Conservation (phyloP, 2,888 invertebrate genomes). For the Tetranychus piercei region DNA sequence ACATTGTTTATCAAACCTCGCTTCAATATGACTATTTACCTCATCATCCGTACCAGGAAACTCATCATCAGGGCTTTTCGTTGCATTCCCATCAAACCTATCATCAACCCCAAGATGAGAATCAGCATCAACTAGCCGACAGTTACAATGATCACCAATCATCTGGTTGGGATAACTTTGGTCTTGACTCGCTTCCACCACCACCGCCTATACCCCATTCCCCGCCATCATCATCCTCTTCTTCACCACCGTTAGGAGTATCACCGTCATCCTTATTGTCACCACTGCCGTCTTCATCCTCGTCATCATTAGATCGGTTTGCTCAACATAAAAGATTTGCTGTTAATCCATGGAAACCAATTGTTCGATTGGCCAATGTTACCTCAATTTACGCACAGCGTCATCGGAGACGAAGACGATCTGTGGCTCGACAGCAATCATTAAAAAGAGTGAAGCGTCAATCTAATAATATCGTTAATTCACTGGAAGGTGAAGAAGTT, state of each 20-base stretch:
- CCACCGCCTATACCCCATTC: neutral
- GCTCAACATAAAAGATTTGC: neutral
- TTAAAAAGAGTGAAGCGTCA: neutral
- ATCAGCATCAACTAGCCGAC: neutral
- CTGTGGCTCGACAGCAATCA: neutral
- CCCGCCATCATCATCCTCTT: neutral
- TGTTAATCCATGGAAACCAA: neutral
- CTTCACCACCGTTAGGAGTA: neutral
- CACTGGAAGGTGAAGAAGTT: constrained; percentile 17
- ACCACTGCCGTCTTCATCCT: neutral
- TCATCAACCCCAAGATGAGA: neutral
- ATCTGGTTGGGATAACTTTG: neutral
- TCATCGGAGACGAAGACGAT: neutral
- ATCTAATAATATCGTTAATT: neutral
- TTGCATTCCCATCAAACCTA: neutral
- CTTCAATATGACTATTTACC: constrained; percentile 4
- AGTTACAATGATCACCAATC: neutral
- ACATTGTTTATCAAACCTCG: constrained; percentile 25
- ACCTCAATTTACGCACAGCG: neutral
- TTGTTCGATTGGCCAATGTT: neutral
- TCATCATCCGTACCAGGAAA: neutral
- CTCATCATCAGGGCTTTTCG: neutral
- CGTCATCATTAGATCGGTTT: neutral
- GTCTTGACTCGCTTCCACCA: neutral
- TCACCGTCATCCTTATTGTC: neutral